A percentile compares a stretch with the other conserved stretches of the same genome.
Evolutionary conservation across 2,888 invertebrate genomes (phyloP).

Genomic region (Zhuqinia jingwanae): DNA sequence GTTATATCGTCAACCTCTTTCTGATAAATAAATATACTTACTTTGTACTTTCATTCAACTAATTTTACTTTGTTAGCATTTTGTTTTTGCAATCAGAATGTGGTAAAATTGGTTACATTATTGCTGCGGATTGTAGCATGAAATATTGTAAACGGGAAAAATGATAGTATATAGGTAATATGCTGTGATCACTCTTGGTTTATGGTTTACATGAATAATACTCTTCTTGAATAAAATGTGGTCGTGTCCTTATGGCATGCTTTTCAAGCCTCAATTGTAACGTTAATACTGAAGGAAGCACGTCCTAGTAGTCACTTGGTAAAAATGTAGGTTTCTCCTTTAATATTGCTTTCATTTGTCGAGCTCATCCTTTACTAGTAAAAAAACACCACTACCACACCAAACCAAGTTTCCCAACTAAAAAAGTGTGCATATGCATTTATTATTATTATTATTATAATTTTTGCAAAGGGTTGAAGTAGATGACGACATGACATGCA

Average conservation of each 20-base stretch:
- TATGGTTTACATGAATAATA: not conserved
- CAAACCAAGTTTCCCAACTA: too few species aligned
- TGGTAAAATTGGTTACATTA: too few species aligned
- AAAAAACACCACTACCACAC: not conserved
- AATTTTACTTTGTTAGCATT: too few species aligned
- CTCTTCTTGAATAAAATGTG: not conserved
- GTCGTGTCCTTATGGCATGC: conserved; percentile 33
- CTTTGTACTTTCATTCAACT: too few species aligned
- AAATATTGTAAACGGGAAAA: too few species aligned
- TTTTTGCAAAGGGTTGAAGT: not conserved
- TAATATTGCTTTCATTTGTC: conserved; percentile 31
- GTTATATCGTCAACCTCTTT: too few species aligned
- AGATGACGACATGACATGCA: conserved; percentile 31
- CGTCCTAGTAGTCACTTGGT: conserved; percentile 17
- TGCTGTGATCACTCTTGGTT: conserved; percentile 28
- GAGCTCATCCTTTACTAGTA: conserved; percentile 14
- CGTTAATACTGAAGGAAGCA: conserved; percentile 16
- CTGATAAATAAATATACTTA: too few species aligned
- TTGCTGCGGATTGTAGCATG: too few species aligned
- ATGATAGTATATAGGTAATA: too few species aligned
- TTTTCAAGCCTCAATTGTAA: conserved; percentile 2
- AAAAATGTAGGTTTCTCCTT: conserved; percentile 54
- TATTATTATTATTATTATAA: not conserved
- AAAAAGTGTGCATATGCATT: not conserved
- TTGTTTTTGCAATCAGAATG: too few species aligned